These are phyloP conservation scores for Philhelius pedissequus DNA, from an alignment of 2,888 invertebrate species.

Conservation along the genomic window DNA sequence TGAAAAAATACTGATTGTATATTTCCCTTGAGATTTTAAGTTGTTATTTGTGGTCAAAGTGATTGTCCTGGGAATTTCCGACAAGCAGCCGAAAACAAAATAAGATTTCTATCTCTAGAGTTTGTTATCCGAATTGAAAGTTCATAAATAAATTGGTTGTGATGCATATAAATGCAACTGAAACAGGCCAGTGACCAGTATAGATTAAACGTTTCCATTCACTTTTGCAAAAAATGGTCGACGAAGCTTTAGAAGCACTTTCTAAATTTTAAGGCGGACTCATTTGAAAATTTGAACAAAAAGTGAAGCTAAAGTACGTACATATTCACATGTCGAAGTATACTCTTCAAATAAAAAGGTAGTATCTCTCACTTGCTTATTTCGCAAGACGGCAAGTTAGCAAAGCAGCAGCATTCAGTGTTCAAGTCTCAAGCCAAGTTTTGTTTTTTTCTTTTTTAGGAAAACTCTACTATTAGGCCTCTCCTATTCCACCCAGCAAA, in stretches of 20 bases:
- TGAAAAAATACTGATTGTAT: background rate
- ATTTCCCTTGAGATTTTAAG: conserved; percentile 11
- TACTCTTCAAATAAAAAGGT: conserved; percentile 14
- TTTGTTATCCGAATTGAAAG: conserved; percentile 40
- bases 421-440: background rate
- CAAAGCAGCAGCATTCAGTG: background rate
- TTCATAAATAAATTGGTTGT: conserved; percentile 13
- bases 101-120: conserved; percentile 16
- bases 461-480: background rate
- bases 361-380: conserved; percentile 13
- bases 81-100: background rate
- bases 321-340: conserved; percentile 17
- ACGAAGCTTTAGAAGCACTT: conserved; percentile 27
- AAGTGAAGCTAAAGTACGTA: background rate
- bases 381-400: background rate
- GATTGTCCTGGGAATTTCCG: conserved; percentile 7
- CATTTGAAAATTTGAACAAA: background rate
- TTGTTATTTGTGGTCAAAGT: conserved; percentile 11
- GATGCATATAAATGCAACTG: conserved; percentile 16
- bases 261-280: conserved; percentile 44
- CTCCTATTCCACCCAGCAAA: background rate
- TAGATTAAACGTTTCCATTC: conserved; percentile 24
- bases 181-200: background rate
- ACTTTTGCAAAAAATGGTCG: conserved; percentile 34
- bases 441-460: background rate